Percentiles rank a stretch among this genome's conserved stretches.
Evolutionary conservation across 1,140 invertebrate species (phyloP).

Genomic region (Eubasilissa regina): DNA sequence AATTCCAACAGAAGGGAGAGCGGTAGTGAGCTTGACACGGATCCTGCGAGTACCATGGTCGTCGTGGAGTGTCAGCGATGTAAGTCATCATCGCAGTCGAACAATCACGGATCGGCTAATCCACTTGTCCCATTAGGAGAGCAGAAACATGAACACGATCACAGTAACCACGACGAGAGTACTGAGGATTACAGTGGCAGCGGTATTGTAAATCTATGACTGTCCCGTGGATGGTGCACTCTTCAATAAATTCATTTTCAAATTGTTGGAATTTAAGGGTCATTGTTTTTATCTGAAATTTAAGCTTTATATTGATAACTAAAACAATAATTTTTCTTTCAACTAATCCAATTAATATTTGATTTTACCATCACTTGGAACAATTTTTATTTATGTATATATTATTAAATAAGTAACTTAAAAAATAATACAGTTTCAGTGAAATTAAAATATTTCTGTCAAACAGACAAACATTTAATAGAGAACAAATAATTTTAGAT

Average conservation of each 20-base stretch:
- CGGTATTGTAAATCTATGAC: slow-evolving; percentile 67
- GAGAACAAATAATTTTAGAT: too few species aligned
- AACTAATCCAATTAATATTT: too few species aligned
- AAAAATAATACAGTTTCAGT: too few species aligned
- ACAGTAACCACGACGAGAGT: slow-evolving; percentile 58
- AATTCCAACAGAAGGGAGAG: slow-evolving; percentile 62
- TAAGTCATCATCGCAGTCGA: slow-evolving; percentile 16
- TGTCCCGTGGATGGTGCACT: slow-evolving; percentile 70
- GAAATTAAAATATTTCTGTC: too few species aligned
- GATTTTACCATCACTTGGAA: too few species aligned
- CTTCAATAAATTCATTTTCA: slow-evolving; percentile 62
- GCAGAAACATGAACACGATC: neutral
- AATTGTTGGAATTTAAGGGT: slow-evolving; percentile 10
- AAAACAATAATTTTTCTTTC: too few species aligned
- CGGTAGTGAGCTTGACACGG: slow-evolving; percentile 68
- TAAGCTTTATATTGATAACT: too few species aligned
- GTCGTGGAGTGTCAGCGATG: slow-evolving; percentile 66
- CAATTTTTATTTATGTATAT: too few species aligned
- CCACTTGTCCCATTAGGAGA: neutral
- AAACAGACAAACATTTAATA: too few species aligned
- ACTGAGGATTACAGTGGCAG: slow-evolving; percentile 63
- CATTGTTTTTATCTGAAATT: slow-evolving; percentile 7
- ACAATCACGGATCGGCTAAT: slow-evolving; percentile 54
- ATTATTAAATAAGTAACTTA: too few species aligned
- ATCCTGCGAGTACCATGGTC: slow-evolving; percentile 66